Evolutionary conservation across 2,888 invertebrate genomes (phyloP), one percentile per base, ranked within the genome.

Genomic region (Rhabditophanes sp.): DNA sequence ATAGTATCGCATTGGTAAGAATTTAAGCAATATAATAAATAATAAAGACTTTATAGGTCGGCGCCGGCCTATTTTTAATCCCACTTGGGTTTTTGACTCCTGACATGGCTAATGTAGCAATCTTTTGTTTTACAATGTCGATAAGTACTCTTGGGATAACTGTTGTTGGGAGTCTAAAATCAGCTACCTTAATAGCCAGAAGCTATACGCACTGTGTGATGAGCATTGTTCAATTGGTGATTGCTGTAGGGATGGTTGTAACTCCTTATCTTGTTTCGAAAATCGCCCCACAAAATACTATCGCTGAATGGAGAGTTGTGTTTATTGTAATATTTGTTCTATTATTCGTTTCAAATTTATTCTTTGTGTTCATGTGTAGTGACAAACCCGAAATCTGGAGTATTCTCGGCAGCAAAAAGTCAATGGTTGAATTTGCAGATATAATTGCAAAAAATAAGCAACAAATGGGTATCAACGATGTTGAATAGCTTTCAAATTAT

Each of bases 1-100:
- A 51, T 31, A 32, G 46, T 4, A 30, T 51, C n/a, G 51, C 48
- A 7, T 46, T 49, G 46, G n/a, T n/a, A n/a, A n/a, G n/a, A n/a
- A n/a, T n/a, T n/a, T n/a, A n/a, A n/a, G n/a, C n/a, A n/a, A n/a
- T n/a, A n/a, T n/a, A n/a, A n/a, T n/a, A n/a, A n/a, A n/a, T n/a
- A n/a, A n/a, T n/a, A n/a, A n/a, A n/a, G n/a, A n/a, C n/a, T n/a
- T n/a, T n/a, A n/a, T n/a, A n/a, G n/a, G 26, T 35, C 11, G 50
- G 51, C 7, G 50, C 50, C 25, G 51, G 42, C 1, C 20, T 49
- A 7, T 48, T 44, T 30, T 39, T 51, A 2, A 32, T 51, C 1
- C 51, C 51, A 5, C 37, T 51, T 17, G 51, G 50, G 16, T 52
- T 44, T 32, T 27, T 48, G 9, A 23, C 28, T n/a, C 24, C 35